Evolutionary conservation across 2,888 invertebrate genomes (phyloP), one percentile per base, ranked within the genome.

Genomic region (Norana najaformis): DNA sequence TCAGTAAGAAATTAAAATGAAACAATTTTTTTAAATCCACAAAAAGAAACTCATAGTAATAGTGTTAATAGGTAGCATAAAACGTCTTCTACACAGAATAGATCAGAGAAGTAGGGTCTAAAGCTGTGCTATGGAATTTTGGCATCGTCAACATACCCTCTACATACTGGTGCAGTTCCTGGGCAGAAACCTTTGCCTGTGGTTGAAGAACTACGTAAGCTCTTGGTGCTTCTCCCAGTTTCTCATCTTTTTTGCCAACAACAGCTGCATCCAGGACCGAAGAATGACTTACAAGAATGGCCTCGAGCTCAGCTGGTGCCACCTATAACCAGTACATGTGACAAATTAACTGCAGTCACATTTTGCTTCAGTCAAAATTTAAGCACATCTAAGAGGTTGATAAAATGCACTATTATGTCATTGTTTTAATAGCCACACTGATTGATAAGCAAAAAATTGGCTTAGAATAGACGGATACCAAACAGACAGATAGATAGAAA

Each of bases 251-350:
- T 35, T 85, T 37, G 20, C 91, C 90, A n/a, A 90, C 82, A 34
- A 91, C 91, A 34, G 90, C 91, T 34, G 89, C 91, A 88, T 91
- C 91, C 23, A 88, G 89, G 6, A 91, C 89, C 30, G 38, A 36
- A 20, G 83, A n/a, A 83, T 91, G 91, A 0, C 41, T 89, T 8
- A 89, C n/a, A 36, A 91, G 83, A 36, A 90, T 23, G 39, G 85
- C 91, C 69, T 91, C 91, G 39, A 91, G 38, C 34, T 91, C 91
- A 36, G 91, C 90, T 35, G 91, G 91, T 38, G 91, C 89, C 37
- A 91, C 91, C 91, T 91, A 5, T 36, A n/a, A 37, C 34, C 35
- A 88, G 30, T 35, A 88, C 6, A 16, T 18, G 16, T 69, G 30
- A 69, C 30, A 69, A n/a, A 30, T 69, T 69, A 30, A n/a, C 6